These are phyloP conservation scores for Apodemia hepburni DNA, from an alignment of 2,888 invertebrate species.

Conservation along the genomic window DNA sequence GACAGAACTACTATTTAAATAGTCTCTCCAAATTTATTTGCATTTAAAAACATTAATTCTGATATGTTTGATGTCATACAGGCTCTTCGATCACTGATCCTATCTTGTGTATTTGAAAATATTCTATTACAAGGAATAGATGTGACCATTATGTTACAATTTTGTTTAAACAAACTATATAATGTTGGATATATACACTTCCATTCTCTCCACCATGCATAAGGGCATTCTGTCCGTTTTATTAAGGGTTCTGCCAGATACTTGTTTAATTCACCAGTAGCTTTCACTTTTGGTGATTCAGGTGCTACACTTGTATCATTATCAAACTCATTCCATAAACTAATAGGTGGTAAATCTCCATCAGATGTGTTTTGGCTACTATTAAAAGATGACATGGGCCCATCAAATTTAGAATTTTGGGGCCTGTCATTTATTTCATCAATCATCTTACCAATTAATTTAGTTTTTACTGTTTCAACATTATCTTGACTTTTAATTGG, in stretches of 20 bases:
- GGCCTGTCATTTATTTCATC: background rate
- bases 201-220: background rate
- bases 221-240: background rate
- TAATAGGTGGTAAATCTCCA: background rate
- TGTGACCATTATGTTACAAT: background rate
- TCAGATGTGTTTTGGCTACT: background rate
- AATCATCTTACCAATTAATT: conserved; percentile 1
- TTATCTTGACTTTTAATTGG: background rate
- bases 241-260: background rate
- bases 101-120: background rate
- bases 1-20: background rate
- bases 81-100: background rate
- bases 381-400: background rate
- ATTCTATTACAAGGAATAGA: background rate
- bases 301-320: background rate
- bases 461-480: background rate
- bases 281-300: background rate
- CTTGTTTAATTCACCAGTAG: background rate
- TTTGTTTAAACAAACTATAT: background rate
- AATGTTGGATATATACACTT: background rate
- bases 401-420: background rate
- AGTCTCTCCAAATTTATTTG: background rate
- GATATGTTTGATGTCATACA: background rate
- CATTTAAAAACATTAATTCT: conserved; percentile 2
- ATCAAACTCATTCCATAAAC: conserved; percentile 6